Evolutionary conservation across 2,113 vertebrate species (phyloP).

Genomic region (Odontesthes bonariensis): DNA sequence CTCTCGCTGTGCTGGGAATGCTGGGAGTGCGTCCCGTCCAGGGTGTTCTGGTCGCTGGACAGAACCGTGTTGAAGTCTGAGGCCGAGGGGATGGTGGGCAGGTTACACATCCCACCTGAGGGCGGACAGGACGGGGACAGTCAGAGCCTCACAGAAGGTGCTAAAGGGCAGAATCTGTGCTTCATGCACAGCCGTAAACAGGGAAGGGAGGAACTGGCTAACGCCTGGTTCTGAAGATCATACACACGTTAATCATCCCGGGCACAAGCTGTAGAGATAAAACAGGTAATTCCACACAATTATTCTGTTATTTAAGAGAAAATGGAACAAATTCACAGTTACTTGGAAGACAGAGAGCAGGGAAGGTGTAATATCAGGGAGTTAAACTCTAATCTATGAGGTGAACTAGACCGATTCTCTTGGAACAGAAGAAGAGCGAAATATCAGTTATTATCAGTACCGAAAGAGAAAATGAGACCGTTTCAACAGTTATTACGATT

Average conservation of each 20-base stretch:
- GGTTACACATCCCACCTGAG: constrained; percentile 89
- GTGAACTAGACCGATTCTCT: no score
- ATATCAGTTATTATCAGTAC: no score
- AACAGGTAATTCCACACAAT: constrained; percentile 3
- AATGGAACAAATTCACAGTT: constrained; percentile 3
- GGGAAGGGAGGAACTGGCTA: no score
- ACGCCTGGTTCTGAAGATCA: no score
- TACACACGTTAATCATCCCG: constrained; percentile 1
- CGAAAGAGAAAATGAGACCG: no score
- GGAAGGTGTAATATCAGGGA: not conserved
- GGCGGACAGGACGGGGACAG: not conserved
- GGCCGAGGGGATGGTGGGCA: constrained; percentile 95
- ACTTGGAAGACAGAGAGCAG: constrained; percentile 1
- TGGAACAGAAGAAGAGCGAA: no score
- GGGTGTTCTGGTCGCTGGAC: constrained; percentile 97
- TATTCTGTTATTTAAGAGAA: constrained; percentile 1
- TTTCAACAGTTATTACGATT: no score
- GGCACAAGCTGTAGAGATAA: not conserved
- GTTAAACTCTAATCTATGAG: not conserved
- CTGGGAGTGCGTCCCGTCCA: constrained; percentile 96
- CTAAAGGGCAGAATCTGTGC: no score
- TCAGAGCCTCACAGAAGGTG: no score
- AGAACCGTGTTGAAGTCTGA: constrained; percentile 97
- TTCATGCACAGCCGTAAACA: no score
- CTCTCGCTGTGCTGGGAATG: constrained; percentile 97